Evolutionary conservation across 2,888 invertebrate species (phyloP).

Genomic region (Stegophylla sp.): DNA sequence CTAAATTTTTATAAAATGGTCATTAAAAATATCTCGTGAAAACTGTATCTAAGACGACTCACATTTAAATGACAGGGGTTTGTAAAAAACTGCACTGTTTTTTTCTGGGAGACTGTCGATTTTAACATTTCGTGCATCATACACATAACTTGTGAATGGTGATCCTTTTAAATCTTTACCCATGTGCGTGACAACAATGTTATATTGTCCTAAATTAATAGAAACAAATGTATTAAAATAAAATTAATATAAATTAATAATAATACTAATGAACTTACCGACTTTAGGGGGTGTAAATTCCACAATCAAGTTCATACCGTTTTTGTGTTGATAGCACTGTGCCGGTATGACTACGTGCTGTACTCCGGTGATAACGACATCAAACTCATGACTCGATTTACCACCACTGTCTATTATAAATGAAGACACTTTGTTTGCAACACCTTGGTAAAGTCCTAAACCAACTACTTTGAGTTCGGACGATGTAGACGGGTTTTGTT

Average conservation of each 20-base stretch:
- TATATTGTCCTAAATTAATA: conserved; percentile 66
- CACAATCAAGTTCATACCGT: conserved; percentile 85
- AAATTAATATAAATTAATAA: no score
- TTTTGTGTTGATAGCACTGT: conserved; percentile 93
- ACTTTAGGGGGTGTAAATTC: conserved; percentile 87
- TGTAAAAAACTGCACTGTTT: conserved; percentile 77
- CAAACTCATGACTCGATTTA: conserved; percentile 84
- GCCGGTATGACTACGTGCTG: conserved; percentile 84
- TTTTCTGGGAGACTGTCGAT: conserved; percentile 71
- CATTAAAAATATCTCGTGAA: neutral
- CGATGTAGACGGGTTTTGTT: conserved; percentile 71
- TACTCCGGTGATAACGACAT: conserved; percentile 86
- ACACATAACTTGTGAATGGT: conserved; percentile 92
- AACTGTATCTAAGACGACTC: conserved; percentile 64
- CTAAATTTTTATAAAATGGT: conserved; percentile 66
- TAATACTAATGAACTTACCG: conserved; percentile 65
- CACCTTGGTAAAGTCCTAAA: conserved; percentile 83
- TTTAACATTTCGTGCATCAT: conserved; percentile 83
- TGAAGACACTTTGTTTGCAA: conserved; percentile 80
- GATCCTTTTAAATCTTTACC: conserved; percentile 90
- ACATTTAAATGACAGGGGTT: conserved; percentile 82
- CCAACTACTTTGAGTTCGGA: conserved; percentile 81
- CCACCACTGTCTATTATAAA: conserved; percentile 90
- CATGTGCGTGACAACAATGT: conserved; percentile 85
- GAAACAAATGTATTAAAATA: no score